Evolutionary conservation across 2,113 vertebrate genomes (phyloP), one percentile per base, ranked within the genome.

Genomic region (Dicrurus megarhynchus): DNA sequence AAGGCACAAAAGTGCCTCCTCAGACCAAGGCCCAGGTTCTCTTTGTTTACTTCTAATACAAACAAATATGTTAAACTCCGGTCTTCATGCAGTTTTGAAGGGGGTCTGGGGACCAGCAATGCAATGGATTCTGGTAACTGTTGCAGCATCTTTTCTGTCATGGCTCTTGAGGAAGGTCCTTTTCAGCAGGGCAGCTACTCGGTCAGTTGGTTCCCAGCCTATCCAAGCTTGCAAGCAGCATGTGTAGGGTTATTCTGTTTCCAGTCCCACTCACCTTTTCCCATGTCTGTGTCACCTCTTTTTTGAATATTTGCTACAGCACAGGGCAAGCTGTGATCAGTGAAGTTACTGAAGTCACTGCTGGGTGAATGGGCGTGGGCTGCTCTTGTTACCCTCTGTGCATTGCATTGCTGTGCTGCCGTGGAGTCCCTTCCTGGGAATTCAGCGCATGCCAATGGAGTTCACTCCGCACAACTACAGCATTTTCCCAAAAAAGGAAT

Each of bases 371-470:
- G 37, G 71, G 53, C 37, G 18, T 3, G 10, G 57, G 28, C 61
- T 76, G 39, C 57, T 63, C 28, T 79, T 67, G 27, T n/a, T 75
- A 12, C 3, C 4, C 1, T 68, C 47, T 35, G 75, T 35, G 23
- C 33, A 20, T 3, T 11, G 19, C 30, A 27, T 9, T 64, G 65
- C 63, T 60, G 6, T 68, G 79, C 76, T 89, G 67, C 69, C 53
- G 9, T 33, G 47, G 67, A 86, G 78, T 89, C 73, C 41, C 47
- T 64, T 94, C 35, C 60, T 78, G 84, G 87, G 42, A 74, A 30
- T 28, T 57, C 1, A 0, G 52, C 9, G 6, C 30, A 6, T 16
- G 10, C 56, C 60, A 35, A 0, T 27, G 49, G 46, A 35, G 18
- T 87, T 87, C 19, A 32, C 35, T 55, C 32, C 3, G 5, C 39